Conservation (phyloP, 2,888 invertebrate species). For the Brachypalpus laphriformis region DNA sequence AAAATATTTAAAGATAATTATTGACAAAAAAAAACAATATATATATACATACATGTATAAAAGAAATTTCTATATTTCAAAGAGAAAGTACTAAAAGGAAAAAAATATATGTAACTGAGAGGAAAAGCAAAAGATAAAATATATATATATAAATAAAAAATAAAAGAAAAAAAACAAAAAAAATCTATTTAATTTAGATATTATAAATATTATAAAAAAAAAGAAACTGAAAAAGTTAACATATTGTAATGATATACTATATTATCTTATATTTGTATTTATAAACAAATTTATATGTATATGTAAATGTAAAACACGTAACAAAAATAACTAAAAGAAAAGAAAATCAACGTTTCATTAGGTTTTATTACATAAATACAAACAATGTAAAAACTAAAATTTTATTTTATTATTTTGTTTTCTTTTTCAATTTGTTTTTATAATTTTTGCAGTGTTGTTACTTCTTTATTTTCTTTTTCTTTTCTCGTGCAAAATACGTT, state of each 20-base stretch:
- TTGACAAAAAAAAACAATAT: slow-evolving; percentile 50
- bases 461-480: slow-evolving; percentile 12
- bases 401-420: slow-evolving; percentile 54
- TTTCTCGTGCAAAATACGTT: background rate
- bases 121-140: slow-evolving; percentile 51
- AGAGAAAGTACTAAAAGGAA: slow-evolving; percentile 73
- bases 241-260: slow-evolving; percentile 75
- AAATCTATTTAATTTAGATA: slow-evolving; percentile 65
- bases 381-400: slow-evolving; percentile 40
- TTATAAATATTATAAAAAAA: slow-evolving; percentile 67
- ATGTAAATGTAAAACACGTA: slow-evolving; percentile 56
- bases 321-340: slow-evolving; percentile 33
- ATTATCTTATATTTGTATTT: slow-evolving; percentile 76
- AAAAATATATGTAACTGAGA: slow-evolving; percentile 51
- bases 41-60: slow-evolving; percentile 57
- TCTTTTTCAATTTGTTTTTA: slow-evolving; percentile 53
- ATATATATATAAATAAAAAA: slow-evolving; percentile 58
- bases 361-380: slow-evolving; percentile 62
- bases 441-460: slow-evolving; percentile 66
- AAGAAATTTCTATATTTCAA: slow-evolving; percentile 74
- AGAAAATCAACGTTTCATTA: slow-evolving; percentile 52
- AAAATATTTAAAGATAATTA: slow-evolving; percentile 76
- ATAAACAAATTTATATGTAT: slow-evolving; percentile 77
- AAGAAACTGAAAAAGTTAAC: slow-evolving; percentile 76
- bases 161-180: slow-evolving; percentile 43